A percentile compares a stretch with the other conserved stretches of the same genome.
These are phyloP conservation scores for Hyposmocoma kahamanoa DNA, from an alignment of 1,140 invertebrate species.

Conservation along the genomic window DNA sequence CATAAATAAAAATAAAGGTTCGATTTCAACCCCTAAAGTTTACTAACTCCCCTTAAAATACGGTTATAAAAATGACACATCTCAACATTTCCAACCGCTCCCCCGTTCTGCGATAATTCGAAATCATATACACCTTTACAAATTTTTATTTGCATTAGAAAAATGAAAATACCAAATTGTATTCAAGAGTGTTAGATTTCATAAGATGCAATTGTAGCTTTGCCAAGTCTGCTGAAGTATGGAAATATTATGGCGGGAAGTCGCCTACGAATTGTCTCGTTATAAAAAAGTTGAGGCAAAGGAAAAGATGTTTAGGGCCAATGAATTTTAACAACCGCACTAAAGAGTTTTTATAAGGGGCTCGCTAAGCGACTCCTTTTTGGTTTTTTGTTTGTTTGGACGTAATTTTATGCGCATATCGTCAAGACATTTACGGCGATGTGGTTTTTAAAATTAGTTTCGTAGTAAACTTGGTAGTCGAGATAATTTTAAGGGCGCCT, in stretches of 20 bases:
- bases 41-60: conserved; percentile 30
- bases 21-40: conserved; percentile 28
- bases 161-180: neutral
- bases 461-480: too few relatives aligned
- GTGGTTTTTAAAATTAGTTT: conserved; percentile 12
- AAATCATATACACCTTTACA: conserved; percentile 29
- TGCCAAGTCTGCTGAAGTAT: conserved; percentile 31
- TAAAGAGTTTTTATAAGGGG: conserved; percentile 12
- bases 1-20: conserved; percentile 33
- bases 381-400: conserved; percentile 12
- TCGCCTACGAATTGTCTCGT: conserved; percentile 64
- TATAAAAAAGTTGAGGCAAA: conserved; percentile 47
- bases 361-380: conserved; percentile 19
- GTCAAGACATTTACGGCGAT: conserved; percentile 4
- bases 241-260: conserved; percentile 66
- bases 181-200: too few relatives aligned
- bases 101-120: conserved; percentile 43
- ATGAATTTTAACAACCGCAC: conserved; percentile 54
- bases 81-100: conserved; percentile 23
- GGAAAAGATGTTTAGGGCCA: conserved; percentile 42
- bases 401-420: conserved; percentile 18
- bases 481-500: too few relatives aligned
- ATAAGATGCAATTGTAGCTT: neutral
- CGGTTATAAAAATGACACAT: conserved; percentile 51
- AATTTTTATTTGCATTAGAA: conserved; percentile 8